Percentiles rank a stretch among this genome's conserved stretches.
These are phyloP conservation scores for Mesoligia furuncula DNA, from an alignment of 2,888 invertebrate species.

Conservation along the genomic window DNA sequence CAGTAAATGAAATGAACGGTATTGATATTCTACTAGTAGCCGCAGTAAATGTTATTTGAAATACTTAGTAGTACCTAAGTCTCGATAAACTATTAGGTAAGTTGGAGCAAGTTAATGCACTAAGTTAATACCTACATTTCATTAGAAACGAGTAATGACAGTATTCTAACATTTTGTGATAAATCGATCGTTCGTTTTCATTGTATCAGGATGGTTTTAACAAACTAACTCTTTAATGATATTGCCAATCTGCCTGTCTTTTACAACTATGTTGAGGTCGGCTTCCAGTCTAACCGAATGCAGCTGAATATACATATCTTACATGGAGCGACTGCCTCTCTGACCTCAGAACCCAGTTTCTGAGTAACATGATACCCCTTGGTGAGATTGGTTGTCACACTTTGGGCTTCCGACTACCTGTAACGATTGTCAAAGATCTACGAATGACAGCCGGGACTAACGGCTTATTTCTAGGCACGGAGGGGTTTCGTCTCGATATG, in stretches of 20 bases:
- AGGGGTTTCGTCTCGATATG: too few relatives aligned
- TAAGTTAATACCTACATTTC: neutral
- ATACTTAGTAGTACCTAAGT: constrained; percentile 9
- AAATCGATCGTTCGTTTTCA: neutral
- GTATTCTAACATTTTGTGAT: neutral
- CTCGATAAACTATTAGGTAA: constrained; percentile 6
- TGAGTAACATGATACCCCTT: neutral
- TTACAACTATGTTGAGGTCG: neutral
- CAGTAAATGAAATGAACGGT: constrained; percentile 1
- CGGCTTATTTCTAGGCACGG: neutral
- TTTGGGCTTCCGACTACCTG: neutral
- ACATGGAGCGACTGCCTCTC: neutral
- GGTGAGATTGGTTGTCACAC: neutral
- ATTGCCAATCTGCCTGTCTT: neutral
- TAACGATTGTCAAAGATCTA: neutral
- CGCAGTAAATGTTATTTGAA: constrained; percentile 12
- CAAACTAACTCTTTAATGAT: neutral
- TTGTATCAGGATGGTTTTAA: neutral
- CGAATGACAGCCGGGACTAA: neutral
- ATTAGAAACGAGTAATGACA: neutral
- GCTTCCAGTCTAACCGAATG: neutral
- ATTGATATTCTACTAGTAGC: constrained; percentile 10
- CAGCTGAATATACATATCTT: neutral
- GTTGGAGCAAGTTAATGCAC: neutral
- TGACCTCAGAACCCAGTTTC: neutral